Conservation (phyloP, 2,888 invertebrate genomes). For the Drosophila siamana region DNA sequence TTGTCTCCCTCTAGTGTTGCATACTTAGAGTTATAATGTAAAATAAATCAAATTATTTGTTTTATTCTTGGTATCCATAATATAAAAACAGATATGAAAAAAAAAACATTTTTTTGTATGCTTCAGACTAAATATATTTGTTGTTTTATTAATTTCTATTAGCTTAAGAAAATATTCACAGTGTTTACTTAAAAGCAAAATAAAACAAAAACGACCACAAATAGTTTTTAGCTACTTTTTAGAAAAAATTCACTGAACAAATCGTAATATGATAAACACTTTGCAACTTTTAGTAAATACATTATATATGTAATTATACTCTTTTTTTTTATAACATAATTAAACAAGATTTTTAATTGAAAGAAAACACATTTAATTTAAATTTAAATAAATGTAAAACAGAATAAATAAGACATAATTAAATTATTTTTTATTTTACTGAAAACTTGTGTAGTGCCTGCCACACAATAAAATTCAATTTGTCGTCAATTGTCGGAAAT, state of each 20-base stretch:
- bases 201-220: slow-evolving; percentile 20
- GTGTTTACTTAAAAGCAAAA: slow-evolving; percentile 15
- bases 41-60: slow-evolving; percentile 19
- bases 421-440: not conserved
- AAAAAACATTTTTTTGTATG: slow-evolving; percentile 34
- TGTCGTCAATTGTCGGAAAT: slow-evolving; percentile 37
- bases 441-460: not conserved
- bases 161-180: slow-evolving; percentile 54
- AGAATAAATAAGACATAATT: slow-evolving; percentile 14
- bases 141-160: slow-evolving; percentile 57
- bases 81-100: slow-evolving; percentile 21
- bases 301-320: slow-evolving; percentile 11
- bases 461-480: slow-evolving; percentile 74
- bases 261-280: not conserved
- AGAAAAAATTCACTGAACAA: not conserved
- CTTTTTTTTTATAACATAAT: slow-evolving; percentile 52
- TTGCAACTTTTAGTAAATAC: slow-evolving; percentile 21
- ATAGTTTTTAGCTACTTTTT: slow-evolving; percentile 35
- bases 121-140: slow-evolving; percentile 58
- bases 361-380: slow-evolving; percentile 68
- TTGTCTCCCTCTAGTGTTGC: slow-evolving; percentile 2
- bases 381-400: slow-evolving; percentile 77
- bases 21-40: slow-evolving; percentile 25
- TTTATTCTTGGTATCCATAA: slow-evolving; percentile 41
- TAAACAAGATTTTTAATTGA: slow-evolving; percentile 59